phyloP scores from a whole-genome alignment of 2,113 vertebrate species.

The Paraplagusia blochii region DNA sequence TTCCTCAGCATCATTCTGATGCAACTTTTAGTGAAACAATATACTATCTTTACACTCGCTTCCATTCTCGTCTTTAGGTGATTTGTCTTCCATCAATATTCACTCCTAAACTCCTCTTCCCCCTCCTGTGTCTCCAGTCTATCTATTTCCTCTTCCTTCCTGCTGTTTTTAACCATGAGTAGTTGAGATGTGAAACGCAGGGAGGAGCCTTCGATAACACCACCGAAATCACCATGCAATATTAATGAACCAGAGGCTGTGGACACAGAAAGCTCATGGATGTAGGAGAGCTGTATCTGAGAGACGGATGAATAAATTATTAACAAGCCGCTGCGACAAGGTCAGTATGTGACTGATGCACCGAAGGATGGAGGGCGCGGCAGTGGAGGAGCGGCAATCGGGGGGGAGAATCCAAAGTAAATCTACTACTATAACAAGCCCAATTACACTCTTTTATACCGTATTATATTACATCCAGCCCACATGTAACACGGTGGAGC shows the following conservation, averaged over 20 bases:
- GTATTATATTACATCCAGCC: no score
- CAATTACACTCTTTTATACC: not conserved
- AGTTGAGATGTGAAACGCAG: constrained; percentile 8
- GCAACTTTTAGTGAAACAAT: no score
- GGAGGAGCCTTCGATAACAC: not conserved
- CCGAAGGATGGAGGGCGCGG: constrained; percentile 9
- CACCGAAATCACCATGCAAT: constrained; percentile 30
- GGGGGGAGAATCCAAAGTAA: not conserved
- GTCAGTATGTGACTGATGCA: constrained; percentile 15
- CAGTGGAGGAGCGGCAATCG: not conserved
- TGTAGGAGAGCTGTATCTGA: constrained; percentile 17
- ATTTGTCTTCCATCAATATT: not conserved
- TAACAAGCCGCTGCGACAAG: constrained; percentile 18
- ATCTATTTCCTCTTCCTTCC: not conserved
- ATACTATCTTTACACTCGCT: no score
- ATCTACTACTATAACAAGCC: not conserved
- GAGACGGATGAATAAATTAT: constrained; percentile 52
- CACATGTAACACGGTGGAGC: no score
- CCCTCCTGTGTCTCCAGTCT: not conserved
- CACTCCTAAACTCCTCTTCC: not conserved
- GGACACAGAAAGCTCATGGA: constrained; percentile 13
- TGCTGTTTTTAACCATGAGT: constrained; percentile 1
- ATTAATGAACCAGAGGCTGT: constrained; percentile 32
- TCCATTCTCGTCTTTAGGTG: no score
- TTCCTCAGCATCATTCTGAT: not conserved